Percentiles rank a stretch among this genome's conserved stretches.
Evolutionary conservation across 2,888 invertebrate species (phyloP).

Genomic region (Aphidoletes aphidimyza): DNA sequence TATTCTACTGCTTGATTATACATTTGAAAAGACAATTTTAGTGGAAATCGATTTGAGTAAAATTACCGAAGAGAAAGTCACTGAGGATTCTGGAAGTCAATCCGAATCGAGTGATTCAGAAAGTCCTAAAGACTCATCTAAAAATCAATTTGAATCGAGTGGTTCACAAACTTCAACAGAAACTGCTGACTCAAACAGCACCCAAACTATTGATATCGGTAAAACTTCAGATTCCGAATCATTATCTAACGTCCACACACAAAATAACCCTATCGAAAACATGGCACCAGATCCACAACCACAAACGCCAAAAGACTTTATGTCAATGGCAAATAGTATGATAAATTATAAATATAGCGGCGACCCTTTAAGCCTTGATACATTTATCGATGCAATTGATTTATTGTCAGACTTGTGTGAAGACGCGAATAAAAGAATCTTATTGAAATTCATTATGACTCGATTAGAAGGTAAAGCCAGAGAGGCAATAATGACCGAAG

Average conservation of each 20-base stretch:
- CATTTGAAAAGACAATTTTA: not conserved
- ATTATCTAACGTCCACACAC: not conserved
- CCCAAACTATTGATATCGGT: not conserved
- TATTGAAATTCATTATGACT: not conserved
- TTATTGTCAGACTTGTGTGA: not conserved
- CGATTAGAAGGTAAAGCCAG: slow-evolving; percentile 7
- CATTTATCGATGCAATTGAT: not conserved
- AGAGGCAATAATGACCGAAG: not conserved
- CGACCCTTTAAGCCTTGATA: not conserved
- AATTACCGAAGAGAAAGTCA: not conserved
- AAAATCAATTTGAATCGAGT: not conserved
- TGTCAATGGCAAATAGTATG: not conserved
- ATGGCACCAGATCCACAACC: not conserved
- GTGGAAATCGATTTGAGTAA: not conserved
- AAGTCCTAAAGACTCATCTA: not conserved
- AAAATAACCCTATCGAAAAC: not conserved
- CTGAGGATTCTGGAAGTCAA: not conserved
- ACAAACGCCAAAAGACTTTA: not conserved
- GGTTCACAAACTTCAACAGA: not conserved
- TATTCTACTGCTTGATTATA: not conserved
- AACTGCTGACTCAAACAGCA: too few species aligned
- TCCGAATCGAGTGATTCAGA: not conserved
- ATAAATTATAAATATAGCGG: not conserved
- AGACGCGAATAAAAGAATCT: not conserved
- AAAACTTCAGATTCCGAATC: too few species aligned